Percentiles rank a stretch among this genome's conserved stretches.
Conservation (phyloP, 2,888 invertebrate genomes). For the Rhorus exstirpatorius region DNA sequence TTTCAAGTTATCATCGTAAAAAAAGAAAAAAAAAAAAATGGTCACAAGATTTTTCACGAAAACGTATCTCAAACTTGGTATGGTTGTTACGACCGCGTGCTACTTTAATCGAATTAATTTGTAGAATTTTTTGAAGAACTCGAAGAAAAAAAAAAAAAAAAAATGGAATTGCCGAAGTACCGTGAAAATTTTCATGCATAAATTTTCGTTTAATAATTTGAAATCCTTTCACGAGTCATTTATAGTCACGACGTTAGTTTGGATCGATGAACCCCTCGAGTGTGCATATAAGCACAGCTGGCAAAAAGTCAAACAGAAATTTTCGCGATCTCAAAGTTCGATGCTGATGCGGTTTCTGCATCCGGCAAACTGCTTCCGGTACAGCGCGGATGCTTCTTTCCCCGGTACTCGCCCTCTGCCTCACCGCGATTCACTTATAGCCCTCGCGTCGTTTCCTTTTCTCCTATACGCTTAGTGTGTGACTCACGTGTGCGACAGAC, state of each 20-base stretch:
- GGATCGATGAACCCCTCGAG: conserved; percentile 1
- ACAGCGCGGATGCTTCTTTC: not conserved
- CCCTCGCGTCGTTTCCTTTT: conserved; percentile 11
- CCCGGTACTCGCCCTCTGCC: not conserved
- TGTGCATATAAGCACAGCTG: conserved; percentile 26
- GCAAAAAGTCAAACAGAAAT: conserved; percentile 59
- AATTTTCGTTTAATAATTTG: conserved; percentile 23
- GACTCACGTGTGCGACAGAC: not conserved
- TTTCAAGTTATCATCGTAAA: no score
- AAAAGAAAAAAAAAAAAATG: no score
- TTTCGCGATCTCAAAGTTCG: conserved; percentile 33
- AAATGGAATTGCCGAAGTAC: no score
- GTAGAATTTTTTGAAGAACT: no score
- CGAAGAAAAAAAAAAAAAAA: no score
- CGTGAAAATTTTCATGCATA: not conserved
- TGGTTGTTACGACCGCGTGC: no score
- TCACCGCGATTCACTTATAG: conserved; percentile 3
- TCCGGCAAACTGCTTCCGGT: conserved; percentile 48
- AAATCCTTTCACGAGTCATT: conserved; percentile 24
- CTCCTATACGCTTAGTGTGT: not conserved
- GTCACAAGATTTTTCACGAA: no score
- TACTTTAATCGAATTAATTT: no score
- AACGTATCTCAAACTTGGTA: no score
- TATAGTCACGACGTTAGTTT: conserved; percentile 33
- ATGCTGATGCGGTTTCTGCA: conserved; percentile 33